Percentiles rank a stretch among this genome's conserved stretches.
phyloP scores from a whole-genome alignment of 2,888 invertebrate species.

The Xanthia icteritia region DNA sequence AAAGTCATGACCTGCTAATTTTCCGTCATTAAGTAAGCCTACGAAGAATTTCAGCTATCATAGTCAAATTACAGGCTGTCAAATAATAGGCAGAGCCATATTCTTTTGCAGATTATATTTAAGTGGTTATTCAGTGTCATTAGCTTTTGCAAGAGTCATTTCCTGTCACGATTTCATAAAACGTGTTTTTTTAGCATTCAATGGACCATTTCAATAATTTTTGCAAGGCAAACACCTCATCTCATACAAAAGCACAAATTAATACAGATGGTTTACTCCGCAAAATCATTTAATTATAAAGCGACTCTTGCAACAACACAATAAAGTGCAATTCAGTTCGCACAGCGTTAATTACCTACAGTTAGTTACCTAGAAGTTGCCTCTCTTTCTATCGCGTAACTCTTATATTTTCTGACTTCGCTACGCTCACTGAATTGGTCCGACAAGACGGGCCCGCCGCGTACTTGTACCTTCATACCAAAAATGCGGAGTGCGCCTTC shows the following conservation, averaged over 20 bases:
- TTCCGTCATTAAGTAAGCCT: neutral
- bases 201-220: neutral
- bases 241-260: neutral
- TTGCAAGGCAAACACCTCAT: neutral
- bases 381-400: too few species aligned
- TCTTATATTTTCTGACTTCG: too few species aligned
- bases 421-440: too few species aligned
- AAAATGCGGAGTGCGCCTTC: too few species aligned
- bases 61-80: constrained; percentile 22
- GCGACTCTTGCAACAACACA: too few species aligned
- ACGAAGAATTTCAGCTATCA: constrained; percentile 1
- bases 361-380: too few species aligned
- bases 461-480: too few species aligned
- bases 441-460: too few species aligned
- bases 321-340: too few species aligned
- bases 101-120: constrained; percentile 22
- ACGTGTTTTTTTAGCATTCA: constrained; percentile 17
- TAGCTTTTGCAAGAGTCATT: constrained; percentile 34
- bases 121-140: constrained; percentile 13
- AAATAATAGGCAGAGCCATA: constrained; percentile 2
- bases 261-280: too few species aligned
- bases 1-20: neutral
- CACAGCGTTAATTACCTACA: too few species aligned
- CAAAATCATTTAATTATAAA: too few species aligned
- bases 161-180: constrained; percentile 12